Percentiles rank a stretch among this genome's conserved stretches.
phyloP scores from a whole-genome alignment of 2,888 invertebrate genomes.

The Dynastes hyllus region DNA sequence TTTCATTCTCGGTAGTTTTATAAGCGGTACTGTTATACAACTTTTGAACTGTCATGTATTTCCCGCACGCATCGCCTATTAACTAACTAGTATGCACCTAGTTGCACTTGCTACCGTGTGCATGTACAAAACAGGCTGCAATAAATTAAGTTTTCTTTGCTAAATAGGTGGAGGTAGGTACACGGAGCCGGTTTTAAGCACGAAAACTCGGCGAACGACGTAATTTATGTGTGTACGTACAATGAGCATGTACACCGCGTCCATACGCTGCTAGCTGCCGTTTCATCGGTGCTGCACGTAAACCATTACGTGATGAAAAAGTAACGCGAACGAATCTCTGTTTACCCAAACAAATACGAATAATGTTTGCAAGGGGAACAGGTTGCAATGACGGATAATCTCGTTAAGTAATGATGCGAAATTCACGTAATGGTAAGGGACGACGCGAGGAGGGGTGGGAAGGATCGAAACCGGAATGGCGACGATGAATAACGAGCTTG shows the following conservation, averaged over 20 bases:
- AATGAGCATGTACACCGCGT: not conserved
- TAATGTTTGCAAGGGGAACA: conserved; percentile 10
- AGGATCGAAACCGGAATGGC: not conserved
- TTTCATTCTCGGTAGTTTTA: too few species aligned
- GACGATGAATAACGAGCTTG: not conserved
- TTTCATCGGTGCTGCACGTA: not conserved
- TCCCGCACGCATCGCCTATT: too few species aligned
- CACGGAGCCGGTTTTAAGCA: not conserved
- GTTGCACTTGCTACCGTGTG: not conserved
- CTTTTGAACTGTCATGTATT: too few species aligned
- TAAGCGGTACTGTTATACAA: too few species aligned
- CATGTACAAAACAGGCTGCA: conserved; percentile 9
- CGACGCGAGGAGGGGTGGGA: not conserved
- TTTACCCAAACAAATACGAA: conserved; percentile 9
- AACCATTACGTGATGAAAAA: conserved; percentile 14
- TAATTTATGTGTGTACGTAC: not conserved
- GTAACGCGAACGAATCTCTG: conserved; percentile 2
- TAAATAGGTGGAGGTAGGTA: conserved; percentile 20
- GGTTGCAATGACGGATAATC: conserved; percentile 26
- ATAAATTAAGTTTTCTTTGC: conserved; percentile 17
- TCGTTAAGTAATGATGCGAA: conserved; percentile 13
- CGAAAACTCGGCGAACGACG: conserved; percentile 8
- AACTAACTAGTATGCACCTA: too few species aligned
- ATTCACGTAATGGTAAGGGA: too few species aligned
- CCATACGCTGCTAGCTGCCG: not conserved